A percentile compares a stretch with the other conserved stretches of the same genome.
These are phyloP conservation scores for Gallirallus australis DNA, from an alignment of 2,797 vertebrate genomes.

Conservation along the genomic window DNA sequence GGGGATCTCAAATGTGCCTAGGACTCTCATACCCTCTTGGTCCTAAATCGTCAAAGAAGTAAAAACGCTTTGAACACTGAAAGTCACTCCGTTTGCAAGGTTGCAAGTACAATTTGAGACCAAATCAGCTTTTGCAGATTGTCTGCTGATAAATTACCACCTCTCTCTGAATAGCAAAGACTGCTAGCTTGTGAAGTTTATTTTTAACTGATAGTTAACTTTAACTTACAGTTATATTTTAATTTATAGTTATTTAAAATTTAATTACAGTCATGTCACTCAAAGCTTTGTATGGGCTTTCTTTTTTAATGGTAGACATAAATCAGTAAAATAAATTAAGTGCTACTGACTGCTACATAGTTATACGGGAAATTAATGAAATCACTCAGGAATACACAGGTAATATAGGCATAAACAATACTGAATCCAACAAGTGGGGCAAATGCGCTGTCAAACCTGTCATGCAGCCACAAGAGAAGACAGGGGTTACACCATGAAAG, in stretches of 20 bases:
- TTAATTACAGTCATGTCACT: conserved; percentile 68
- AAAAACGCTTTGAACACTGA: not conserved
- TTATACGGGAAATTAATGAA: conserved; percentile 66
- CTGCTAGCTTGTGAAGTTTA: conserved; percentile 60
- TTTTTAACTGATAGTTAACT: conserved; percentile 71
- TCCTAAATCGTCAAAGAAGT: not conserved
- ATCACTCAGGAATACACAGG: conserved; percentile 43
- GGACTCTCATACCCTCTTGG: not conserved
- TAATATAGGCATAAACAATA: conserved; percentile 59
- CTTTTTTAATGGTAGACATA: conserved; percentile 55
- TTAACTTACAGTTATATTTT: conserved; percentile 64
- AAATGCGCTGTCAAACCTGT: not conserved
- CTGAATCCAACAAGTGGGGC: conserved; percentile 36
- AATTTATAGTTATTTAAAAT: conserved; percentile 71
- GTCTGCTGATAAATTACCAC: conserved; percentile 45
- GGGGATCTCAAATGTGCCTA: not conserved
- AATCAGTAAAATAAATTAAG: conserved; percentile 72
- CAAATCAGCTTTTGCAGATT: conserved; percentile 5
- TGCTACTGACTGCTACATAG: conserved; percentile 56
- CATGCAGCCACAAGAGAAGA: not conserved
- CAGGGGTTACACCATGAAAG: not conserved
- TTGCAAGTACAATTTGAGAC: not conserved
- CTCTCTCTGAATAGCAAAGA: conserved; percentile 42
- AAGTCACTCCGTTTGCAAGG: not conserved
- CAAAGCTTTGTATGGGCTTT: conserved; percentile 51